Conservation (phyloP, 1,140 invertebrate species). For the Drosophila littoralis region DNA sequence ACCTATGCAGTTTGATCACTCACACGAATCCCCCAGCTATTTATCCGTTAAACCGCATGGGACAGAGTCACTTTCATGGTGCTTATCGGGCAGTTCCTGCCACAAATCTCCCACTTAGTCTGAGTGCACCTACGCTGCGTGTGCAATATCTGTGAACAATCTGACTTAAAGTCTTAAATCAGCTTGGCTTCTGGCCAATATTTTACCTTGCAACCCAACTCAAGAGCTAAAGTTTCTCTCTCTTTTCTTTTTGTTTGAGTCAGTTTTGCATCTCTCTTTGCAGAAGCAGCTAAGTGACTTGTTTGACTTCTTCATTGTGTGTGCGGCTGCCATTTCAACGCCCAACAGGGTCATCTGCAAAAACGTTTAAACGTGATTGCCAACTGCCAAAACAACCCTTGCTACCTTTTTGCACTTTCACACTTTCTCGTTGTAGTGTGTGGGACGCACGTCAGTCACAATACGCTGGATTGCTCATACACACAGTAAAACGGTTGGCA, state of each 20-base stretch:
- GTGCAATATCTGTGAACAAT: conserved; percentile 36
- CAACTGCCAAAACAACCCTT: conserved; percentile 18
- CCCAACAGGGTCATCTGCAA: conserved; percentile 27
- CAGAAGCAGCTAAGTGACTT: conserved; percentile 63
- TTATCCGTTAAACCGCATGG: conserved; percentile 12
- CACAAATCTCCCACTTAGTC: conserved; percentile 59
- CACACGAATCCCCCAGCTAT: not conserved
- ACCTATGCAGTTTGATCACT: conserved; percentile 28
- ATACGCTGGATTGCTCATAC: conserved; percentile 32
- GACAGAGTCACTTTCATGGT: conserved; percentile 19
- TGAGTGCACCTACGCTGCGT: conserved; percentile 28
- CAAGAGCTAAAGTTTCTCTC: conserved; percentile 14
- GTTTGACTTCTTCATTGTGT: conserved; percentile 74
- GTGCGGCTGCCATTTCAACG: conserved; percentile 41
- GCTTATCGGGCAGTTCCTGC: conserved; percentile 70
- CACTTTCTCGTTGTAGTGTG: conserved; percentile 20
- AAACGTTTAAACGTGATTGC: conserved; percentile 57
- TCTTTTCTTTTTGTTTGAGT: conserved; percentile 2
- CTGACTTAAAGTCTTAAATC: conserved; percentile 66
- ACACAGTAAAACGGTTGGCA: conserved; percentile 10
- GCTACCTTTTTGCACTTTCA: conserved; percentile 38
- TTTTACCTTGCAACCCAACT: not conserved
- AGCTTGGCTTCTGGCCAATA: conserved; percentile 65
- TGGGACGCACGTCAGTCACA: conserved; percentile 26
- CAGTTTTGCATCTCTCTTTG: conserved; percentile 60